Evolutionary conservation across 2,888 invertebrate species (phyloP).

Genomic region (Limnephilus marmoratus): DNA sequence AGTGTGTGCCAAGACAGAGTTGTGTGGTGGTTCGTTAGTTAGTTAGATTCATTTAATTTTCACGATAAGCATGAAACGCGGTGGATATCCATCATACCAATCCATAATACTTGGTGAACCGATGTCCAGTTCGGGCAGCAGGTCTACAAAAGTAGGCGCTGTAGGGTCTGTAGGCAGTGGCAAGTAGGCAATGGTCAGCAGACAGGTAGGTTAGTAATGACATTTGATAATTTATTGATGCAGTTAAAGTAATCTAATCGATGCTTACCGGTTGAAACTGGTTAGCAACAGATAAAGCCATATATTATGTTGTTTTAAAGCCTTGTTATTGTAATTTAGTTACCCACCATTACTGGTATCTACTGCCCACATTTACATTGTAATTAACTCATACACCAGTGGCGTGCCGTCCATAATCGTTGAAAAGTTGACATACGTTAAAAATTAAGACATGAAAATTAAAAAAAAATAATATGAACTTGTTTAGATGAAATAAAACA

Average conservation of each 20-base stretch:
- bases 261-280: neutral
- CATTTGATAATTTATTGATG: neutral
- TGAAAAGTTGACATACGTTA: neutral
- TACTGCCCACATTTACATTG: neutral
- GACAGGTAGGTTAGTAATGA: neutral
- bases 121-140: too few relatives aligned
- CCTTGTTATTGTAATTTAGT: neutral
- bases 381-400: neutral
- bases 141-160: too few relatives aligned
- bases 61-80: too few relatives aligned
- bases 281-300: neutral
- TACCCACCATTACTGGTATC: neutral
- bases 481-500: too few relatives aligned
- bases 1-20: too few relatives aligned
- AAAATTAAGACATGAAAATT: too few relatives aligned
- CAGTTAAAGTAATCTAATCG: neutral
- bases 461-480: too few relatives aligned
- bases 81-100: too few relatives aligned
- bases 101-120: too few relatives aligned
- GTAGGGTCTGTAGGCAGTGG: too few relatives aligned
- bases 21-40: too few relatives aligned
- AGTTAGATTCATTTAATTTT: too few relatives aligned
- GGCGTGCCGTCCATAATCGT: neutral
- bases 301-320: neutral
- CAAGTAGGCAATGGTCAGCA: neutral